Base-by-base conservation (phyloP, 2,113 vertebrate species). In the Phrynosoma blainvillii region DNA sequence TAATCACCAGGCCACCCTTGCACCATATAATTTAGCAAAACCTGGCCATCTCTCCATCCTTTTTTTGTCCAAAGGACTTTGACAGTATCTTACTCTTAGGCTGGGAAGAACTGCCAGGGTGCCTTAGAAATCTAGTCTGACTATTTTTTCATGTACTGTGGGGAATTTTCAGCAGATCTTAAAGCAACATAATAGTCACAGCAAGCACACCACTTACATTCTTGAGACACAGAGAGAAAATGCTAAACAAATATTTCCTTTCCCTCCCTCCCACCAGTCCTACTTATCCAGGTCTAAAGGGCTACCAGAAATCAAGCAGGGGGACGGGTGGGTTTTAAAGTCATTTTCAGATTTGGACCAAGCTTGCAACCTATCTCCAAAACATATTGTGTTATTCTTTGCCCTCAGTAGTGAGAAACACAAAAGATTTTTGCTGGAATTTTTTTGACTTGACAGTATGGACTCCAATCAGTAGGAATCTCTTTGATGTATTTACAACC, bases 141-240 rank as follows among this genome's bases (percentile, higher is more conserved):
- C 23, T 25, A 62, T 0, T 30, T 91, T 89, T 85, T 73, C 4
- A 83, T 88, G 1, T 88, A 89, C 30, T 23, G 80, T 71, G 25
- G 75, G 16, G 3, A 88, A 5, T 82, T 89, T 76, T 90, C 1
- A 0, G 0, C 27, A 27, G 18, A 85, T 89, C 0, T 0, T n/a
- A 10, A 30, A 10, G 42, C 1, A 86, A 86, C 73, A 9, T 84
- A 62, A 83, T 40, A 89, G 65, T 47, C 40, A 68, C 14, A 47
- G 84, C 42, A 81, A 85, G 79, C 47, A 52, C 18, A 23, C 30
- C 59, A 30, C 59, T 75, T 85, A 66, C 71, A 68, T 84, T 83
- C 5, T 23, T 66, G 52, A 78, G 54, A 10, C 74, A 32, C 14
- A 82, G 85, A 89, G 3, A 87, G 8, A 0, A 62, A 1, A 32